Conservation (phyloP, 2,797 vertebrate species). For the Glossophaga mutica region DNA sequence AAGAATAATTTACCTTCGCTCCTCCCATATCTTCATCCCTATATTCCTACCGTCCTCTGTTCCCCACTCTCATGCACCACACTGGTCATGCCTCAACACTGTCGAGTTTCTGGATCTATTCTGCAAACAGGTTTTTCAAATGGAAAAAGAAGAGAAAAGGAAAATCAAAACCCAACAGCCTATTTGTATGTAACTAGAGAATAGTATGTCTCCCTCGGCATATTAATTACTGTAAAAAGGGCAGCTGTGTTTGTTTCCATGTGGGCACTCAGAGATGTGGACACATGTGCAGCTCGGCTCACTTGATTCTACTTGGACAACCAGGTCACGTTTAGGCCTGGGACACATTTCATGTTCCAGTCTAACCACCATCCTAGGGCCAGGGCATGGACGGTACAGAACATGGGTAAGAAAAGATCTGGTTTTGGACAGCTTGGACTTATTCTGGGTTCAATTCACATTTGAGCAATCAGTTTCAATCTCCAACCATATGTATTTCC, state of each 20-base stretch:
- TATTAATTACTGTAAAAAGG: background rate
- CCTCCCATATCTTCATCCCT: background rate
- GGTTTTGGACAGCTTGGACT: background rate
- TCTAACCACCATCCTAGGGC: background rate
- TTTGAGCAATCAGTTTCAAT: background rate
- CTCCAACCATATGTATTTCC: background rate
- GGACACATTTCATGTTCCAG: accelerated
- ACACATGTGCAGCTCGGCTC: background rate
- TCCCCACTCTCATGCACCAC: too few relatives aligned
- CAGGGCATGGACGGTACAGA: background rate
- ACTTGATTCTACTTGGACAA: background rate
- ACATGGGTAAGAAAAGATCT: background rate
- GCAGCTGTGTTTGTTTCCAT: conserved; percentile 37
- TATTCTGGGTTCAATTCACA: background rate
- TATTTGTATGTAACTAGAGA: background rate
- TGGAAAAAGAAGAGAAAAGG: background rate
- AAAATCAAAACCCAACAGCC: background rate
- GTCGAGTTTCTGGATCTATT: background rate
- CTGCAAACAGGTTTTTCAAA: background rate
- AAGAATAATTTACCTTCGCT: background rate
- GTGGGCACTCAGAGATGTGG: background rate
- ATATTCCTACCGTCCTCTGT: background rate
- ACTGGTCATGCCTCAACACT: background rate
- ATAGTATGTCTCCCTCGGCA: background rate
- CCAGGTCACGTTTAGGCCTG: background rate